These are phyloP conservation scores for Melanotaenia boesemani DNA, from an alignment of 2,797 vertebrate species.

Conservation along the genomic window DNA sequence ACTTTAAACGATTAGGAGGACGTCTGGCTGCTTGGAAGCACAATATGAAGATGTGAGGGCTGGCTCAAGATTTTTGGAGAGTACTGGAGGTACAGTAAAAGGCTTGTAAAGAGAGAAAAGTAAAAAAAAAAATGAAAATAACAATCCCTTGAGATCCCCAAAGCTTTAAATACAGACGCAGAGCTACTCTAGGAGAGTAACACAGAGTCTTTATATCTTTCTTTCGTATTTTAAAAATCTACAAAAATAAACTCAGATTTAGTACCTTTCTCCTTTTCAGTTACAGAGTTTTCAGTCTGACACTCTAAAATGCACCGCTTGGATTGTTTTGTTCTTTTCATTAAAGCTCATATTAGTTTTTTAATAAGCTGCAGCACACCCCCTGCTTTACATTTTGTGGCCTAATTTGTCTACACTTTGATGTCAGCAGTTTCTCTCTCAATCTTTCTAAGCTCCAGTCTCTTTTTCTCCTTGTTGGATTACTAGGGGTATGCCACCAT, in stretches of 20 bases:
- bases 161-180: not conserved
- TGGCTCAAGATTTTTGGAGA: not conserved
- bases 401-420: slow-evolving; percentile 56
- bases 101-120: not conserved
- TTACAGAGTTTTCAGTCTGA: not conserved
- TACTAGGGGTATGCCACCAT: slow-evolving; percentile 25
- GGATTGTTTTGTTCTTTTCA: slow-evolving; percentile 13
- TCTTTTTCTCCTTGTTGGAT: slow-evolving; percentile 24
- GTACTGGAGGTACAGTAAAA: not conserved
- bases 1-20: not conserved
- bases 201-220: not conserved
- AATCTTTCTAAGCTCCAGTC: slow-evolving; percentile 43
- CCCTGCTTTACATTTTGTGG: slow-evolving; percentile 42
- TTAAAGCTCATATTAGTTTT: slow-evolving; percentile 10
- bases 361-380: slow-evolving; percentile 23
- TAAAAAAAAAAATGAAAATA: not conserved
- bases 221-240: not conserved
- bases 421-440: slow-evolving; percentile 53
- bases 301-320: not conserved
- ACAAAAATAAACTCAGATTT: not conserved
- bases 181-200: not conserved
- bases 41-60: not conserved
- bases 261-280: not conserved
- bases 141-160: not conserved
- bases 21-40: no score